Percentiles rank a stretch among this genome's conserved stretches.
These are phyloP conservation scores for Andricus quercusramuli DNA, from an alignment of 2,888 invertebrate species.

Conservation along the genomic window DNA sequence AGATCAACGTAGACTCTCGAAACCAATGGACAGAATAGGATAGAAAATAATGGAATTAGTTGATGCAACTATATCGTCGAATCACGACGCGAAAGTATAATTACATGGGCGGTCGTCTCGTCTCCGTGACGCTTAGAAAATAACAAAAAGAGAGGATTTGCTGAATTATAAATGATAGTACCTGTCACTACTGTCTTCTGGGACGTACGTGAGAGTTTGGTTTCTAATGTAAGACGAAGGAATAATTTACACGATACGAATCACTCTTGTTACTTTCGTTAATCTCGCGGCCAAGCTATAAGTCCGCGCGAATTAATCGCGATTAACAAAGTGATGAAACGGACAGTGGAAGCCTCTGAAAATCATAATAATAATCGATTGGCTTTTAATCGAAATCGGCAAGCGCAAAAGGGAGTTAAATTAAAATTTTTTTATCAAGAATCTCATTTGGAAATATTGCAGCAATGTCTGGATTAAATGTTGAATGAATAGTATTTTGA, in stretches of 20 bases:
- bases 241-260: conserved; percentile 57
- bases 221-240: conserved; percentile 21
- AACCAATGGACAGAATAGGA: background rate
- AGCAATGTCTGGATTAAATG: background rate
- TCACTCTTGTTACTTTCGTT: conserved; percentile 51
- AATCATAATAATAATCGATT: conserved; percentile 20
- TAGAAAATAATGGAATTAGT: conserved; percentile 26
- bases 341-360: background rate
- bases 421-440: background rate
- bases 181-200: conserved; percentile 38
- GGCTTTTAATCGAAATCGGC: conserved; percentile 16
- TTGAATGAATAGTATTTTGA: background rate
- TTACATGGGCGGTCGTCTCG: conserved; percentile 53
- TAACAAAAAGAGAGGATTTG: conserved; percentile 10
- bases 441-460: background rate
- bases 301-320: conserved; percentile 52
- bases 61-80: conserved; percentile 35
- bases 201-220: conserved; percentile 29
- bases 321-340: conserved; percentile 49
- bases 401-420: background rate
- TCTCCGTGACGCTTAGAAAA: conserved; percentile 41
- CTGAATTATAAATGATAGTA: conserved; percentile 39
- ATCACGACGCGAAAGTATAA: conserved; percentile 55
- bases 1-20: background rate
- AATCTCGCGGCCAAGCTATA: conserved; percentile 45